Percentiles rank a stretch among this genome's conserved stretches.
phyloP scores from a whole-genome alignment of 1,140 invertebrate genomes.

The Zophobas morio region DNA sequence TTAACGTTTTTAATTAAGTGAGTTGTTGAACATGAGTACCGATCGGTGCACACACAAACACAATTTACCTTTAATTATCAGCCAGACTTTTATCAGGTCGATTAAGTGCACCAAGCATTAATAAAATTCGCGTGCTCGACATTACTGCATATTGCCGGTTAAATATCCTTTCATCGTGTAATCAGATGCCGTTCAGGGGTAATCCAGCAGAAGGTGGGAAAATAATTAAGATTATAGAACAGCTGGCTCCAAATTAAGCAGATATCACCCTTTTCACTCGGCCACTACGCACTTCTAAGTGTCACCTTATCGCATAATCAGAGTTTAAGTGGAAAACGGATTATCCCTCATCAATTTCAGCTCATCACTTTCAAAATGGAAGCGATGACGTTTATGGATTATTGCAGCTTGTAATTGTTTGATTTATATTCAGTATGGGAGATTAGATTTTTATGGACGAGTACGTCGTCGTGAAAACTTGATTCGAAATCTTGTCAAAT shows the following conservation, averaged over 20 bases:
- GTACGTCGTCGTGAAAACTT: conserved; percentile 2
- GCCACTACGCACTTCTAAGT: conserved; percentile 4
- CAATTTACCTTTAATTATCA: conserved; percentile 38
- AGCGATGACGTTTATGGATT: conserved; percentile 12
- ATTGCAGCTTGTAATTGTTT: conserved; percentile 7
- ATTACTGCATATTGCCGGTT: conserved; percentile 23
- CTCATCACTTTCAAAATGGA: conserved; percentile 20
- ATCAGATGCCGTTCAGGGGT: conserved; percentile 35
- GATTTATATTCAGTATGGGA: background rate
- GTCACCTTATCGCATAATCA: conserved; percentile 16
- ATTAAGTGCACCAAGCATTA: conserved; percentile 23
- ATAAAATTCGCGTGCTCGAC: conserved; percentile 31
- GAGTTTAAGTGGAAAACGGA: conserved; percentile 8
- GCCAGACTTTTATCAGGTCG: conserved; percentile 25
- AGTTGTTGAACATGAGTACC: conserved; percentile 19
- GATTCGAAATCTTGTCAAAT: conserved; percentile 22
- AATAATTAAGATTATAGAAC: conserved; percentile 39
- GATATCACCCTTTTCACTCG: conserved; percentile 17
- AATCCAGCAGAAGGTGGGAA: conserved; percentile 35
- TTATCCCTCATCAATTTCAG: conserved; percentile 1
- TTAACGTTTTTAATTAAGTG: conserved; percentile 40
- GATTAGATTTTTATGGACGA: conserved; percentile 14
- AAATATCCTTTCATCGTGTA: conserved; percentile 27
- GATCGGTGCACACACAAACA: conserved; percentile 22
- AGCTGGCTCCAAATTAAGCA: conserved; percentile 12